Base-by-base conservation (phyloP, 2,113 vertebrate genomes). In the Gorsachius goisagi region DNA sequence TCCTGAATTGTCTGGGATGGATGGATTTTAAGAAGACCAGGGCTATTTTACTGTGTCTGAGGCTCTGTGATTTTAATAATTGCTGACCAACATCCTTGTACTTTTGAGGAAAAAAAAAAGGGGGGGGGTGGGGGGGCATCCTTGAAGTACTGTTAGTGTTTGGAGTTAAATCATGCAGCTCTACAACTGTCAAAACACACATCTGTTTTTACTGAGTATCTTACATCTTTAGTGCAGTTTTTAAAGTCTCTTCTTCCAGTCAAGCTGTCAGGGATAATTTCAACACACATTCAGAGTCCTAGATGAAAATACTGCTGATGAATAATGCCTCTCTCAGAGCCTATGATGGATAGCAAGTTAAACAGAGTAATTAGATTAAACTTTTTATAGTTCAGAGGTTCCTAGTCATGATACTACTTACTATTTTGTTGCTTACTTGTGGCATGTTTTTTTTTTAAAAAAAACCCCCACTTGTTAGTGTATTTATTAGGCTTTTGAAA, bases 61-160 rank as follows among this genome's bases (percentile, higher is more conserved):
- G 20, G 11, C 1, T 27, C 39, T 39, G 9, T 73, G 52, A 52
- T 90, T 77, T 88, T 79, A 47, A 39, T 72, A 79, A 81, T 58
- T 80, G 26, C 26, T 93, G 67, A 30, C 50, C 24, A 85, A 33
- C 16, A 33, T 59, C 33, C 37, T 82, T 69, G 56, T 73, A 55
- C 35, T 83, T 88, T 27, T 21, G 19, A 50, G 56, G 20, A 55
- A n/a, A 72, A 19, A 47, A 45, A 56, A 18, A 0, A 3, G 4
- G 7, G 1, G 11, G 4, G 3, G 12, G 6, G 9, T 7, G 21
- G 15, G 0, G 1, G 2, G 5, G 2, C 20, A 19, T 77, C 9
- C 39, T 68, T 78, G 60, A 94, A 73, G 32, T 33, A 50, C 45
- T 26, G 10, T n/a, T 68, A 47, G 21, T 66, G 27, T 94, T 72